Conservation (phyloP, 1,140 invertebrate genomes). For the Drosophila sturtevanti region DNA sequence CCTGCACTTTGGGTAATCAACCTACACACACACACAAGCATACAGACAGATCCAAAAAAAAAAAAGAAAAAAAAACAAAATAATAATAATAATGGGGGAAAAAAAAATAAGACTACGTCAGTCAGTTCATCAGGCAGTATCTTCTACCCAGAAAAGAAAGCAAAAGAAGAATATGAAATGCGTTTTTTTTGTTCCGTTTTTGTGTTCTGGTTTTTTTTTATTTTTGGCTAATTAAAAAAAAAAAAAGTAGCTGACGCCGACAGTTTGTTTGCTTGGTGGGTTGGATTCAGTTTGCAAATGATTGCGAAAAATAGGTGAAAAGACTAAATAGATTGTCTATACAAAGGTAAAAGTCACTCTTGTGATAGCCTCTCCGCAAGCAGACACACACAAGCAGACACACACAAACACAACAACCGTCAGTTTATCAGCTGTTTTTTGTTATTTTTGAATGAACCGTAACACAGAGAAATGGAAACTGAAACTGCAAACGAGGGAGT, state of each 20-base stretch:
- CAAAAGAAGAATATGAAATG: neutral
- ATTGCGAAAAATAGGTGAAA: slow-evolving; percentile 4
- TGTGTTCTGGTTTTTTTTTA: neutral
- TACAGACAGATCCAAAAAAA: slow-evolving; percentile 4
- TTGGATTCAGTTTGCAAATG: neutral
- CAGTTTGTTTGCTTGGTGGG: neutral
- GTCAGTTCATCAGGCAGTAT: slow-evolving; percentile 41
- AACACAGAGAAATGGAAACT: no score
- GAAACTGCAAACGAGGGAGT: neutral
- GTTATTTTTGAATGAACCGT: slow-evolving; percentile 37
- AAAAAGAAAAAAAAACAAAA: neutral
- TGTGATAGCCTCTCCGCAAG: slow-evolving; percentile 15
- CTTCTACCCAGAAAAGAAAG: neutral
- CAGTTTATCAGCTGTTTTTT: slow-evolving; percentile 45
- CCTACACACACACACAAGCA: neutral
- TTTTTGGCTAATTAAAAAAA: slow-evolving; percentile 62
- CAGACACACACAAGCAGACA: no score
- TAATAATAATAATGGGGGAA: no score
- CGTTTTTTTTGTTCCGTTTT: slow-evolving; percentile 20
- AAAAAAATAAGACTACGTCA: slow-evolving; percentile 14
- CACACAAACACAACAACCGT: neutral
- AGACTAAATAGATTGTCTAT: slow-evolving; percentile 4
- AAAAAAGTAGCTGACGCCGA: slow-evolving; percentile 14
- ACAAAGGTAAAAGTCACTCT: slow-evolving; percentile 5
- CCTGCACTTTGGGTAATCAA: slow-evolving; percentile 44